These are phyloP conservation scores for Pomatorhinus ruficollis DNA, from an alignment of 2,113 vertebrate genomes.

Conservation along the genomic window DNA sequence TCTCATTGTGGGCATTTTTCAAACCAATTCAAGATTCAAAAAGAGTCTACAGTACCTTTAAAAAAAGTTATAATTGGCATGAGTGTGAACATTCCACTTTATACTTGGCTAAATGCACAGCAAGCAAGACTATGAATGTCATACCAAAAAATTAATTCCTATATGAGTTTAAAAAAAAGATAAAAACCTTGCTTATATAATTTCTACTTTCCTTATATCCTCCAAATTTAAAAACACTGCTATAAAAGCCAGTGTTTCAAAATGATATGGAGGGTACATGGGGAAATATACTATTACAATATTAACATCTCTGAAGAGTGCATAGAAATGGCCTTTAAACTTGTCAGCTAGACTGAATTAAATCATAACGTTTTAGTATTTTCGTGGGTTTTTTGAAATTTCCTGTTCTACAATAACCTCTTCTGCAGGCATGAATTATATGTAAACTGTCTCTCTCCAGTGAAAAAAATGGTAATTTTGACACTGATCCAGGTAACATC, in stretches of 20 bases:
- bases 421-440: neutral
- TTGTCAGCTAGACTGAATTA: neutral
- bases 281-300: neutral
- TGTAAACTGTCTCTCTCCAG: accelerated
- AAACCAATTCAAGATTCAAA: neutral
- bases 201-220: neutral
- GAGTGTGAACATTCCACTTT: neutral
- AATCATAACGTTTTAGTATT: neutral
- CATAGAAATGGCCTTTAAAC: neutral
- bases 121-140: neutral
- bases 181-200: neutral
- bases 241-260: neutral
- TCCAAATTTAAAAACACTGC: neutral
- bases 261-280: neutral
- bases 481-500: neutral
- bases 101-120: neutral
- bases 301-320: neutral
- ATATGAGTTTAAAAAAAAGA: neutral
- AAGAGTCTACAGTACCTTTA: neutral
- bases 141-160: neutral
- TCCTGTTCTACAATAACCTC: neutral
- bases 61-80: neutral
- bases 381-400: neutral
- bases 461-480: neutral
- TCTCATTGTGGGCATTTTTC: neutral